Conservation (phyloP, 2,797 vertebrate genomes). For the Enteromius treurensis region DNA sequence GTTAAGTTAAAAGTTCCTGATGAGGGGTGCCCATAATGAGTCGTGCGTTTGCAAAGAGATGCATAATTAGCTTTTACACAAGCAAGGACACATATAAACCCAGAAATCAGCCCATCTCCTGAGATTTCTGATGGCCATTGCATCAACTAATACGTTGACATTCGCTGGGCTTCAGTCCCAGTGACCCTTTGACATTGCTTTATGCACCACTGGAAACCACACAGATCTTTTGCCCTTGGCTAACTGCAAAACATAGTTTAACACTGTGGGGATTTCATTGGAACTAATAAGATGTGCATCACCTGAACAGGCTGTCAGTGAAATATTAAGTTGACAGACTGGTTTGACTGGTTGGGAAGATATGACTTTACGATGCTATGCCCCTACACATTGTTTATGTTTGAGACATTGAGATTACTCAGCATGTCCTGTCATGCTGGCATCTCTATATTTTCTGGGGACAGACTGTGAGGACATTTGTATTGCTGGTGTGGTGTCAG, state of each 20-base stretch:
- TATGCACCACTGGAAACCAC: constrained; percentile 58
- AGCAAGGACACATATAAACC: neutral
- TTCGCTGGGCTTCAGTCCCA: neutral
- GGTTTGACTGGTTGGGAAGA: constrained; percentile 20
- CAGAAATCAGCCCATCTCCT: neutral
- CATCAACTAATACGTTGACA: constrained; percentile 17
- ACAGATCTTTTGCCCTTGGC: constrained; percentile 1
- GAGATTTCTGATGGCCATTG: neutral
- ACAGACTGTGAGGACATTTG: constrained; percentile 27
- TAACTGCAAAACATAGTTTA: neutral
- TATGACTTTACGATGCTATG: constrained; percentile 27
- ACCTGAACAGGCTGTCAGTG: neutral
- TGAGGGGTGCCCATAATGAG: neutral
- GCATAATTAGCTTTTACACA: neutral
- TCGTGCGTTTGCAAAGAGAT: neutral
- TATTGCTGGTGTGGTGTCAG: constrained; percentile 10
- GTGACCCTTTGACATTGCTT: constrained; percentile 72
- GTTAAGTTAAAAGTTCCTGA: constrained; percentile 2
- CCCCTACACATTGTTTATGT: constrained; percentile 42
- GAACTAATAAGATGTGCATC: neutral
- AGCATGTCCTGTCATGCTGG: constrained; percentile 21
- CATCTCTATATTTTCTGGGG: constrained; percentile 21
- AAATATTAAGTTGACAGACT: constrained; percentile 1
- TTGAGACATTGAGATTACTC: constrained; percentile 39
- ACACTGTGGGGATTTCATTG: neutral